Percentiles rank a stretch among this genome's conserved stretches.
Conservation (phyloP, 2,888 invertebrate species). For the Pardosa pseudoannulata region DNA sequence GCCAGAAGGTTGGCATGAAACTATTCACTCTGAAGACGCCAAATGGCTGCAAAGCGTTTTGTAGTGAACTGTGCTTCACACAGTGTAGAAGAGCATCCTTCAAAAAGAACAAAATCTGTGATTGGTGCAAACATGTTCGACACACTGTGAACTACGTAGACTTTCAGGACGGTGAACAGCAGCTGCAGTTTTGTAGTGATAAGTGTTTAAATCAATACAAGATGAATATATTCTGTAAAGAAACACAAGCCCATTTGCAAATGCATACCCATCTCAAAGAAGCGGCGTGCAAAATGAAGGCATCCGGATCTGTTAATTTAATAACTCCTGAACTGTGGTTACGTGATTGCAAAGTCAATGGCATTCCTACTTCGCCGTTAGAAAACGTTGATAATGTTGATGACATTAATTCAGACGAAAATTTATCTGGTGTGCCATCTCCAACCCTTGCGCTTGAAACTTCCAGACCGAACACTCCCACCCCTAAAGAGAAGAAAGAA, state of each 20-base stretch:
- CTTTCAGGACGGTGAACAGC: constrained; percentile 92
- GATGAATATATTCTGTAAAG: constrained; percentile 96
- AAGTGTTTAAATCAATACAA: constrained; percentile 97
- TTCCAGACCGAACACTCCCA: constrained; percentile 28
- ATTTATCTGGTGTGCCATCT: constrained; percentile 30
- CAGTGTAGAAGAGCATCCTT: constrained; percentile 92
- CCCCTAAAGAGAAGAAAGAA: constrained; percentile 24
- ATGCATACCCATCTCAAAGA: constrained; percentile 84
- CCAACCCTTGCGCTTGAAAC: constrained; percentile 35
- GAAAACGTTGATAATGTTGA: constrained; percentile 40
- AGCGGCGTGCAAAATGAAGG: constrained; percentile 73
- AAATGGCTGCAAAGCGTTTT: constrained; percentile 81
- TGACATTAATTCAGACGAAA: constrained; percentile 64
- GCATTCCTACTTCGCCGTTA: constrained; percentile 31
- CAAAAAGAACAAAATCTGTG: constrained; percentile 85
- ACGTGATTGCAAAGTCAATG: constrained; percentile 82
- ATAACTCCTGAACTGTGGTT: constrained; percentile 96
- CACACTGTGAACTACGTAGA: constrained; percentile 94
- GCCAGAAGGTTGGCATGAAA: constrained; percentile 77
- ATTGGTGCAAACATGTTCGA: constrained; percentile 93
- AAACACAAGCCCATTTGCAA: constrained; percentile 93
- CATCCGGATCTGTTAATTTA: constrained; percentile 77
- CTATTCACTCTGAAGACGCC: constrained; percentile 77
- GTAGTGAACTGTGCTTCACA: constrained; percentile 93
- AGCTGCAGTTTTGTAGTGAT: constrained; percentile 91